Conservation (phyloP, 2,797 vertebrate genomes). For the Channa striata region DNA sequence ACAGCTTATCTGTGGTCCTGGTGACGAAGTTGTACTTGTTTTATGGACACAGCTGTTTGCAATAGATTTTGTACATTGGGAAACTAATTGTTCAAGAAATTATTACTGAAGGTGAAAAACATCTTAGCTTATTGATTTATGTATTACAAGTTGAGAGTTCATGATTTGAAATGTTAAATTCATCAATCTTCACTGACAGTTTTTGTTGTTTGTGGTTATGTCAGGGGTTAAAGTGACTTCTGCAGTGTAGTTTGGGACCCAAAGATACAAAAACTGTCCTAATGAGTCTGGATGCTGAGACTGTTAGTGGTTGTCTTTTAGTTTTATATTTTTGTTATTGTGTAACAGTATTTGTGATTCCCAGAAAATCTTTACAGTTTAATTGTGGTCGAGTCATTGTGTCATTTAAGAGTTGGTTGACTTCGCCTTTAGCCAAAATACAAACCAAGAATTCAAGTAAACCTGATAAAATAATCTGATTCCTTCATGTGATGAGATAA, state of each 20-base stretch:
- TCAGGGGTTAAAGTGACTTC: neutral
- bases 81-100: neutral
- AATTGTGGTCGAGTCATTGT: neutral
- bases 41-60: conserved; percentile 84
- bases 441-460: too few species aligned
- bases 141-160: neutral
- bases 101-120: neutral
- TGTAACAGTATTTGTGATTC: neutral
- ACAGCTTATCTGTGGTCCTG: conserved; percentile 68
- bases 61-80: conserved; percentile 38
- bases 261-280: neutral
- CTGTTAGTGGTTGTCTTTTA: neutral
- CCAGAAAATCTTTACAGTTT: neutral
- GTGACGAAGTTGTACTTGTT: conserved; percentile 78
- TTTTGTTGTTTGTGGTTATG: neutral
- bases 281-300: neutral
- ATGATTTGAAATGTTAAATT: neutral
- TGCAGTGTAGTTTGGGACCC: neutral
- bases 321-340: neutral
- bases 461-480: too few species aligned
- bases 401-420: too few species aligned
- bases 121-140: neutral
- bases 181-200: neutral
- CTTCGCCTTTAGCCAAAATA: too few species aligned
- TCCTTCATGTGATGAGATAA: too few species aligned